phyloP scores from a whole-genome alignment of 2,797 vertebrate genomes.

The Orestias chungarensis region DNA sequence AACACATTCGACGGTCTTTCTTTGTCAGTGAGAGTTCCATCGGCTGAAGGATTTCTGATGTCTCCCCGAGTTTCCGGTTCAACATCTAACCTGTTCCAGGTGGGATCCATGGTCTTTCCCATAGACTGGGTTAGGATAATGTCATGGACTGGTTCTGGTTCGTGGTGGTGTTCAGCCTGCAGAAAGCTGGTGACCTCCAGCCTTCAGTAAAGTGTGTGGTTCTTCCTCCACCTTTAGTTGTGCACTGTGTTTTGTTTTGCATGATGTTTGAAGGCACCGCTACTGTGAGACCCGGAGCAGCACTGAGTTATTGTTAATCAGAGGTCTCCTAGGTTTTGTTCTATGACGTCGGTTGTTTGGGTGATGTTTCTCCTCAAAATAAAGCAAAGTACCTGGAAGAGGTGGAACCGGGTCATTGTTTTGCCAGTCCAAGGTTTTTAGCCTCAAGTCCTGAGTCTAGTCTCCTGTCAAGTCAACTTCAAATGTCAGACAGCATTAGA shows the following conservation, averaged over 20 bases:
- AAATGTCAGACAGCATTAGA: too few relatives aligned
- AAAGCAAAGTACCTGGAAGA: too few relatives aligned
- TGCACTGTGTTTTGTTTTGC: neutral
- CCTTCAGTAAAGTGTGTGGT: neutral
- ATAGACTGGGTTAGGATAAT: neutral
- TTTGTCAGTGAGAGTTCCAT: neutral
- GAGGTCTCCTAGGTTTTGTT: neutral
- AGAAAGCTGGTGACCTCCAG: neutral
- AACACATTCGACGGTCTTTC: neutral
- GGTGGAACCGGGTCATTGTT: too few relatives aligned
- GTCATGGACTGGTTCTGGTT: neutral
- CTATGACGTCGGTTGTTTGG: slow-evolving; percentile 20
- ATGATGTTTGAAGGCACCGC: slow-evolving; percentile 9
- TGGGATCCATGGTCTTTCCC: too few relatives aligned
- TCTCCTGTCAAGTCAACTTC: too few relatives aligned
- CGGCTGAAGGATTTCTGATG: neutral
- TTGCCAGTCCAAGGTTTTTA: too few relatives aligned
- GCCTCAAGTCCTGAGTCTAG: too few relatives aligned
- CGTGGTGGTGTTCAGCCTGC: neutral
- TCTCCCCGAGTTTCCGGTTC: neutral
- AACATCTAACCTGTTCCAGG: too few relatives aligned
- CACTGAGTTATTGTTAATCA: neutral
- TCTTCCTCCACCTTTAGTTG: neutral
- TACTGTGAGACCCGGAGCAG: neutral
- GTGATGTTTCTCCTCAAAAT: too few relatives aligned